Evolutionary conservation across 2,113 vertebrate species (phyloP).

Genomic region (Rynchops niger): DNA sequence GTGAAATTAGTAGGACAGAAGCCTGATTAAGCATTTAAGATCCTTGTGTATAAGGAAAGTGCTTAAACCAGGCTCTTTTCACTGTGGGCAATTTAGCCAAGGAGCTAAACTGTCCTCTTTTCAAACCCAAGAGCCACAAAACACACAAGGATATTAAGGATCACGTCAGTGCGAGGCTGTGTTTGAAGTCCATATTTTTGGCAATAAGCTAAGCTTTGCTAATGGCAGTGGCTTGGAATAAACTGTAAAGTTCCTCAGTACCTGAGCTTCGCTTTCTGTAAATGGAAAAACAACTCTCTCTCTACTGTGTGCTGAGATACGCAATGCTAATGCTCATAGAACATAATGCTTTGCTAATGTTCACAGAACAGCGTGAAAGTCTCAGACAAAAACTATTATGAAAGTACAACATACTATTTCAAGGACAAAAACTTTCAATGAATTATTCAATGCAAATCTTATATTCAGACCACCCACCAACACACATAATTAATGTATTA

Average conservation of each 20-base stretch:
- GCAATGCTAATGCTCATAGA: not conserved
- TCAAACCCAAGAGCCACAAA: not conserved
- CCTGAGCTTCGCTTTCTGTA: not conserved
- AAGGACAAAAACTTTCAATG: constrained; percentile 19
- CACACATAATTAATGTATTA: not conserved
- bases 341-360: not conserved
- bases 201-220: not conserved
- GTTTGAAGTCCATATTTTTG: not conserved
- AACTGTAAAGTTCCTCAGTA: not conserved
- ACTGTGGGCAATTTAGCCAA: not conserved
- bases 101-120: not conserved
- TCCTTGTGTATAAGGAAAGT: not conserved
- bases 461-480: not conserved
- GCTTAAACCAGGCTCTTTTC: not conserved
- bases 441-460: constrained; percentile 10
- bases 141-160: not conserved
- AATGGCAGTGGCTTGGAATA: not conserved
- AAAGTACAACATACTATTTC: not conserved
- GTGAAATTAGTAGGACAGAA: not conserved
- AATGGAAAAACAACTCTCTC: not conserved
- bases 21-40: not conserved
- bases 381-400: not conserved
- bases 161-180: not conserved
- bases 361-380: not conserved
- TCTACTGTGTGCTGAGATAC: not conserved